phyloP scores from a whole-genome alignment of 2,888 invertebrate species.

The Bruchidius siliquastri region DNA sequence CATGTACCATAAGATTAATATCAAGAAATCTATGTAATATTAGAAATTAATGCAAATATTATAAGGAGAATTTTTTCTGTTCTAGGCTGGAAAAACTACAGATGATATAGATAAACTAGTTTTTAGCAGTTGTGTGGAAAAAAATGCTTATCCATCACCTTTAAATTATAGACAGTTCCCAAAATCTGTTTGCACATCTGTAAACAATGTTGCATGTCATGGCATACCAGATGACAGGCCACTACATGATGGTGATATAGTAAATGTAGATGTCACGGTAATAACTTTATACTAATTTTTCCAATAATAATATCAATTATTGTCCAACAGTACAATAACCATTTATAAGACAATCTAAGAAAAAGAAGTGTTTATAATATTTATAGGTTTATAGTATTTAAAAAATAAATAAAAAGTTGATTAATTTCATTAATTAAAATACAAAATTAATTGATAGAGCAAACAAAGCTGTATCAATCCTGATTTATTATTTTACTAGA shows the following conservation, averaged over 20 bases:
- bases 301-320: background rate
- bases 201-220: conserved; percentile 89
- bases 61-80: conserved; percentile 12
- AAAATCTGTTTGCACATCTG: conserved; percentile 86
- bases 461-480: too few species aligned
- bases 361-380: too few species aligned
- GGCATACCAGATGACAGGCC: conserved; percentile 85
- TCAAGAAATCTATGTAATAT: too few species aligned
- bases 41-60: too few species aligned
- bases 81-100: conserved; percentile 74
- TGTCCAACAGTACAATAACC: background rate
- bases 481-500: too few species aligned
- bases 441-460: too few species aligned
- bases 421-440: too few species aligned
- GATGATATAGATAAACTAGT: conserved; percentile 76
- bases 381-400: too few species aligned
- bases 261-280: conserved; percentile 89
- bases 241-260: conserved; percentile 79
- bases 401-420: too few species aligned
- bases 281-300: conserved; percentile 30
- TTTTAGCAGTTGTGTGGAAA: conserved; percentile 64
- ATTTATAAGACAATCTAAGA: too few species aligned
- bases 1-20: too few species aligned
- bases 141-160: conserved; percentile 86
- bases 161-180: conserved; percentile 79